Evolutionary conservation across 2,888 invertebrate genomes (phyloP), one percentile per base, ranked within the genome.

Genomic region (Chrysomela aeneicollis): DNA sequence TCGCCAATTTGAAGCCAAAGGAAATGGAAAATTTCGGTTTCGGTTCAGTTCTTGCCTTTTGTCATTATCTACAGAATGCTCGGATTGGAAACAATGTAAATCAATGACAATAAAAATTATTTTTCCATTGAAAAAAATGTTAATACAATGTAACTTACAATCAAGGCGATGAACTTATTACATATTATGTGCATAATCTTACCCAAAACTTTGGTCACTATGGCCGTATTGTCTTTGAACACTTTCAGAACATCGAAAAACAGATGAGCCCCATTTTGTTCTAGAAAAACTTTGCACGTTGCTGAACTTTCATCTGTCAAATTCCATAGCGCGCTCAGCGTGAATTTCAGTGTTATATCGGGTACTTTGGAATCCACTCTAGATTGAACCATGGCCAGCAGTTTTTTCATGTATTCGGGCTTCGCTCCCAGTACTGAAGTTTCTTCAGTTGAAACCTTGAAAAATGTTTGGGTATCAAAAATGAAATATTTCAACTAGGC

Each of bases 241-340:
- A 86, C 86, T 76, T 86, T 84, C n/a, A 91, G 81, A 30, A 90
- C 89, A 69, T 86, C 84, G 66, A 90, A 83, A 74, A 90, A 92
- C 53, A 91, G 81, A 47, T 86, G 83, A 75, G 91, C 86, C 2
- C 92, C 92, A 17, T 87, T 87, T 76, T 89, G 87, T 52, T 87
- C 85, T 47, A 92, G 82, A 77, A 92, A 92, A 10, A 89, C 88
- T 64, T 84, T 82, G 76, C 92, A 92, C 0, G 91, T 91, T 19
- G 85, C 85, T 0, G 90, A 88, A 69, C 90, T 90, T 79, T 92
- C 92, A 78, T 92, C 92, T 51, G 92, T 92, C 52, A 92, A 83
- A 81, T 92, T 92, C 92, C 92, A 92, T 22, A 92, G 82, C 26
- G 92, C 91, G 76, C 90, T 90, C 51, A 92, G 82, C 0, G 92